phyloP scores from a whole-genome alignment of 2,797 vertebrate genomes.

The Hyperoplus lanceolatus region DNA sequence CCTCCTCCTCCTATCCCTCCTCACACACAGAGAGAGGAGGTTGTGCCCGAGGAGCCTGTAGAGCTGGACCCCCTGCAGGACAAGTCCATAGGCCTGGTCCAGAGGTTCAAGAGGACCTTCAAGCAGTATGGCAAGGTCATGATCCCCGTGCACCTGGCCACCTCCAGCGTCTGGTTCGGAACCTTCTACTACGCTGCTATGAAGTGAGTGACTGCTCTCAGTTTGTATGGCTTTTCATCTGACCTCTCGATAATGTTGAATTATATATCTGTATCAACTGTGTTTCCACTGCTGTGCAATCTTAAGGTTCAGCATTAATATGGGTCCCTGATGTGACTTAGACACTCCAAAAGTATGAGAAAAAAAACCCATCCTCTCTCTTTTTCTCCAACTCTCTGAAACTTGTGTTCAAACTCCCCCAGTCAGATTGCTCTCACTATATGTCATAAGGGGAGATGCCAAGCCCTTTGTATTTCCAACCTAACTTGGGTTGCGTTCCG shows the following conservation, averaged over 20 bases:
- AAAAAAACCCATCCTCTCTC: too few relatives aligned
- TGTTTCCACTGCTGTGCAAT: background rate
- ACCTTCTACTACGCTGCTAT: constrained; percentile 97
- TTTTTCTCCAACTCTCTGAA: too few relatives aligned
- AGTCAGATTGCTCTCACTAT: too few relatives aligned
- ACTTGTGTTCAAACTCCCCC: too few relatives aligned
- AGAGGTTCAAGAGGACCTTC: constrained; percentile 96
- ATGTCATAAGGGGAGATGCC: too few relatives aligned
- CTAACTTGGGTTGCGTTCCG: too few relatives aligned
- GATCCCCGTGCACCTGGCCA: constrained; percentile 95
- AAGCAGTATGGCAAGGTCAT: constrained; percentile 98
- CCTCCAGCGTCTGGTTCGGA: constrained; percentile 95
- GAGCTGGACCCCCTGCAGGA: constrained; percentile 95
- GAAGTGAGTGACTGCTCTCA: constrained; percentile 89
- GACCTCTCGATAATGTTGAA: background rate
- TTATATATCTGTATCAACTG: background rate
- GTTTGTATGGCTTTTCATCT: background rate
- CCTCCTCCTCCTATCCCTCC: constrained; percentile 20
- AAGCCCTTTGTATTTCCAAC: too few relatives aligned
- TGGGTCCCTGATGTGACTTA: too few relatives aligned
- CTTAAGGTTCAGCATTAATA: too few relatives aligned
- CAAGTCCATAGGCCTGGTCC: constrained; percentile 91
- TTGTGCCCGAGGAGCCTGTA: background rate
- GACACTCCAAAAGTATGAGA: too few relatives aligned
- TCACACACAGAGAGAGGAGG: constrained; percentile 23